A percentile compares a stretch with the other conserved stretches of the same genome.
Evolutionary conservation across 2,888 invertebrate genomes (phyloP).

Genomic region (Spatulosminthurus flaviceps): DNA sequence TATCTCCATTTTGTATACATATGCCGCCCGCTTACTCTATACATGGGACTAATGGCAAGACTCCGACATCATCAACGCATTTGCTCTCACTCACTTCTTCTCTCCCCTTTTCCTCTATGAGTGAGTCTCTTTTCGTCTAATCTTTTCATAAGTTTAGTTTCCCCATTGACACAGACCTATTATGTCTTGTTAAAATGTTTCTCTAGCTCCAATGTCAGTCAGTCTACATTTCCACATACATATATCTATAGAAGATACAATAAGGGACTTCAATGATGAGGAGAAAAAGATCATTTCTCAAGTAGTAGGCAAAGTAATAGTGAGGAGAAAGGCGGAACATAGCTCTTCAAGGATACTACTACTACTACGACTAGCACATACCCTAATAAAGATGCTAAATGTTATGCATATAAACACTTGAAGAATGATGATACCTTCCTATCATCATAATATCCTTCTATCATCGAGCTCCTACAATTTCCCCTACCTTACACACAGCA

Average conservation of each 20-base stretch:
- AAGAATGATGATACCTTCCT: too few species aligned
- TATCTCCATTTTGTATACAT: background rate
- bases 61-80: background rate
- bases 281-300: conserved; percentile 18
- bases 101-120: conserved; percentile 8
- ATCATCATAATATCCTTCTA: too few species aligned
- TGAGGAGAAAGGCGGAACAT: background rate
- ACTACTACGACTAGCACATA: too few species aligned
- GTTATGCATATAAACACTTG: too few species aligned
- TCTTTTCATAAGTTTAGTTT: conserved; percentile 18
- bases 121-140: conserved; percentile 24
- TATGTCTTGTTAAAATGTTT: conserved; percentile 28
- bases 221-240: too few species aligned
- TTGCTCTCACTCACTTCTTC: background rate
- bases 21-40: too few species aligned
- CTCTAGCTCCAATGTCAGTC: background rate
- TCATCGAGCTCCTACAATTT: too few species aligned
- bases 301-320: background rate
- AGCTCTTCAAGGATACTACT: background rate
- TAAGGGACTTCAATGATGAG: background rate
- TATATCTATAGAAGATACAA: too few species aligned
- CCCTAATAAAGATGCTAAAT: too few species aligned
- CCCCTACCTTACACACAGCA: too few species aligned
- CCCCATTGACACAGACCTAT: conserved; percentile 27
- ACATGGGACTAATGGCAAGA: background rate